Base-by-base conservation (phyloP, 2,797 vertebrate species). In the Apodemus agrarius region DNA sequence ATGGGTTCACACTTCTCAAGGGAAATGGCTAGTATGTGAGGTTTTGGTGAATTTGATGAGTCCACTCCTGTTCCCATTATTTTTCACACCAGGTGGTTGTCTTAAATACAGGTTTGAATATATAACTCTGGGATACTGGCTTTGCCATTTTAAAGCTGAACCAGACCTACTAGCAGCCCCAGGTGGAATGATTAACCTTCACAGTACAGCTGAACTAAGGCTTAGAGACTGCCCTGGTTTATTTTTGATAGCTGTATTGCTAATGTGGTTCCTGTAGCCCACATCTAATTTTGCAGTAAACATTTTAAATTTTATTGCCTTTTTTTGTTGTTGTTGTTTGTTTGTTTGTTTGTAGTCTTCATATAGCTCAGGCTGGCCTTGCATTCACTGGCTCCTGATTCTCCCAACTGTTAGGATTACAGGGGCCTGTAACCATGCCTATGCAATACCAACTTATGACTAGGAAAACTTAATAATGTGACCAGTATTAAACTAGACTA, bases 91-190 rank as follows among this genome's bases (percentile, higher is more conserved):
- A 79, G 16, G 9, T 67, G 3, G 22, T 67, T 86, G 22, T 67
- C 19, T 91, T 61, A 95, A 95, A 59, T 83, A 24, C n/a, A 40
- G 19, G 26, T 72, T 84, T 90, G 61, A 87, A 37, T 89, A 49
- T 74, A 63, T 17, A 72, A 67, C 31, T 81, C 31, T 75, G 40
- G 49, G 46, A 82, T 85, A 40, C 79, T 85, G 84, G 57, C 83
- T 91, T 93, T 96, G 52, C 6, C 80, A 88, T 78, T 93, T 96
- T 90, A 34, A 92, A 61, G 74, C 63, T 88, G 61, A 95, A 91
- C 5, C 59, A 67, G 11, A 72, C 67, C 19, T 46, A 12, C 90
- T 49, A 91, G 3, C 85, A 88, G 54, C 78, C 52, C 76, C 76
- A 93, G 88, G 61, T 49, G n/a, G 61, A 54, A n/a, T 26, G 6